These are phyloP conservation scores for mouse (Mus musculus) DNA, from an alignment of 2,113 vertebrate species.

Conservation along the genomic window GRCm39 chr12:105630001-105630500, in stretches of 20 bases:
- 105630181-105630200: conserved; percentile 97
- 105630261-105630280: conserved; percentile 94
- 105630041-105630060: not conserved
- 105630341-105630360: conserved; percentile 88
- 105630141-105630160: not conserved
- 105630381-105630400: conserved; percentile 69
- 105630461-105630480: not conserved
- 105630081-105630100: not conserved
- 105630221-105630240: conserved; percentile 92
- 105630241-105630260: conserved; percentile 90
- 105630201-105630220: conserved; percentile 94
- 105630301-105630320: conserved; percentile 98
- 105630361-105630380: conserved; percentile 87
- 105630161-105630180: conserved; percentile 69
- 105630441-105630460: conserved; percentile 25
- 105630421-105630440: conserved; percentile 45
- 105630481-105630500: not conserved
- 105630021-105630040: not conserved
- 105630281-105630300: conserved; percentile 98
- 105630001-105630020: not conserved
- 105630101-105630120: not conserved
- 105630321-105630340: conserved; percentile 95
- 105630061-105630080: not conserved
- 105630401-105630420: conserved; percentile 46
- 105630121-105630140: not conserved